Base-by-base conservation (phyloP, 2,113 vertebrate species). In the Seriola aureovittata region DNA sequence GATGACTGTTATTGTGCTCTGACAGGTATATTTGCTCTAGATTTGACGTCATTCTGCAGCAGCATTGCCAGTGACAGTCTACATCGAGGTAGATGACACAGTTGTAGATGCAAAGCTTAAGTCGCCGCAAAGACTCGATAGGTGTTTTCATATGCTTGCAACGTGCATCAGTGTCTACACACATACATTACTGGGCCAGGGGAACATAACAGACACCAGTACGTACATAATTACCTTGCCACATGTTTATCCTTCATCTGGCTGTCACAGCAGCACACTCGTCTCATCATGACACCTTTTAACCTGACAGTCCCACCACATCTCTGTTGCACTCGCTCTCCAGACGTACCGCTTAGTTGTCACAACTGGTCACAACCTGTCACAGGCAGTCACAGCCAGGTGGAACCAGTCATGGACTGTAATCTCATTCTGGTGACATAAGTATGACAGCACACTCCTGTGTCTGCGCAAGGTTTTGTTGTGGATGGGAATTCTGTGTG, bases 241-340 rank as follows among this genome's bases (percentile, higher is more conserved):
- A 81, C 78, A 85, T 89, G 78, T 88, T 89, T 86, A 86, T 90
- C 81, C 50, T 77, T 82, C 75, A 71, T 90, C 82, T 12, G 68
- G 75, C 83, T 92, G 89, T 93, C 92, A 89, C 34, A 42, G 58
- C 42, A 69, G 76, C 73, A 84, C 83, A n/a, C 74, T 67, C 34
- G 48, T 89, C 85, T 80, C 79, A 5, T 62, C 23, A 11, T 48
- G 83, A 88, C 74, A 69, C 75, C 71, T 72, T 75, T 85, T 66
- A 87, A 85, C 79, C 82, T 85, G 90, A 92, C 92, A 92, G 67
- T 72, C 62, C 62, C 63, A 0, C 77, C 75, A 29, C 80, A 68
- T 89, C 81, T 75, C 17, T 7, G 54, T 79, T 55, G 60, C 78
- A 70, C 55, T 76, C 46, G 34, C 67, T 34, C 81, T 72, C 59